Conservation (phyloP, 1,140 invertebrate species). For the Plectus sambesii region DNA sequence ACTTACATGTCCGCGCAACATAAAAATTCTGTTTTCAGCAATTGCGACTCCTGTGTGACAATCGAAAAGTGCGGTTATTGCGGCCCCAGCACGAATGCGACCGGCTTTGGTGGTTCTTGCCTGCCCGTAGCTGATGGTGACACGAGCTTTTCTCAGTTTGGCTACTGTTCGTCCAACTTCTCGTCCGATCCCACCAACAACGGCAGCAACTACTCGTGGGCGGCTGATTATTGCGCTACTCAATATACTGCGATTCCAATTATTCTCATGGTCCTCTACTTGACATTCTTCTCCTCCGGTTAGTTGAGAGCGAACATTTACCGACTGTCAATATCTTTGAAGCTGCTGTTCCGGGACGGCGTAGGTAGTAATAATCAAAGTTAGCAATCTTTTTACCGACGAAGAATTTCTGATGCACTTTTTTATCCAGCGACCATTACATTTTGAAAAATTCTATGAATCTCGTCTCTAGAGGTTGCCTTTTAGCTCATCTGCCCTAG, state of each 20-base stretch:
- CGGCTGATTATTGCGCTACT: slow-evolving; percentile 29
- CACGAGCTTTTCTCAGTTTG: slow-evolving; percentile 5
- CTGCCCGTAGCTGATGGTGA: slow-evolving; percentile 11
- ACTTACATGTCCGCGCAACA: no score
- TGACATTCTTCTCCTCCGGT: slow-evolving; percentile 32
- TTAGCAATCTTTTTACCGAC: no score
- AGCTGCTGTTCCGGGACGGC: no score
- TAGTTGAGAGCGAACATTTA: no score
- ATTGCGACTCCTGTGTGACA: slow-evolving; percentile 35
- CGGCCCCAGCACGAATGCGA: neutral
- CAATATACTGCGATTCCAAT: slow-evolving; percentile 33
- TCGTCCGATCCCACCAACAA: neutral
- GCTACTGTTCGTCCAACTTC: slow-evolving; percentile 11
- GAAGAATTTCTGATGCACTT: no score
- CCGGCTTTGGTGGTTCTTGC: slow-evolving; percentile 21
- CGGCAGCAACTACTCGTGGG: slow-evolving; percentile 23
- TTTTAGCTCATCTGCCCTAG: no score
- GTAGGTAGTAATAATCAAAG: no score
- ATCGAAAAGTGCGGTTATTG: slow-evolving; percentile 34
- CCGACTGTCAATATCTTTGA: no score
- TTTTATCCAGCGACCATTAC: no score
- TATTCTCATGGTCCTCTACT: slow-evolving; percentile 39
- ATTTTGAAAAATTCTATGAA: no score
- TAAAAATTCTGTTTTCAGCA: slow-evolving; percentile 14
- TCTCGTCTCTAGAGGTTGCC: no score